Evolutionary conservation across 64 coral and sea anemone genomes (phyloP), one percentile per base, ranked within the genome.

Genomic region (Hydrozoanthus tunicans): DNA sequence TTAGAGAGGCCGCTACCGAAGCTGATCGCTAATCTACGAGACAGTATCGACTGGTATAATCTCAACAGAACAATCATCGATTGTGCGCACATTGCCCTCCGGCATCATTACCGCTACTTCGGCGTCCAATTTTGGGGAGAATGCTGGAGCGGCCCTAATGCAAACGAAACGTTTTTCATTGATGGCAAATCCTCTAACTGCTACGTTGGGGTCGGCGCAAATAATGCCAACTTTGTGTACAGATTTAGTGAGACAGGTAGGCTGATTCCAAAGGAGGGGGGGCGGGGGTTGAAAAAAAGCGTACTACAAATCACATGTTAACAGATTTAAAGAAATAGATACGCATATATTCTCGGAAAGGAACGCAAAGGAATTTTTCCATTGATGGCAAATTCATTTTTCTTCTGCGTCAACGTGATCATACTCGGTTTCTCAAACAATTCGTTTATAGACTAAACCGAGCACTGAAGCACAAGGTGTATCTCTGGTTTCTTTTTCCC

Each of bases 71-170:
- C 83, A 26, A 86, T 86, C 15, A 72, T 58, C 25, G 58, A 83
- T 53, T 96, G 94, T 11, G 92, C 92, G 54, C 58, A 71, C 20
- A 53, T 53, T 53, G 73, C 91, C 5, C 10, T 77, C 51, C 85
- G 81, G 60, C 53, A 71, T 12, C 59, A 92, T 25, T 96, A 93
- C 64, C 85, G 56, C 7, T 78, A 69, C 11, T 96, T 96, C 56
- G 88, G 91, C 43, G 62, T 96, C 17, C 94, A 96, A 13, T 58
- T 92, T 79, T 92, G 88, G 10, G 81, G 91, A 1, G 80, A 96
- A 15, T 96, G 91, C 61, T 96, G 88, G 70, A 93, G 91, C 58
- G 94, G 94, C 0, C 73, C 86, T 3, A 63, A 73, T 4, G 91
- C 94, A 17, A 80, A 93, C 7, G 56, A 69, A 15, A 96, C 94